These are phyloP conservation scores for Axinella damicornis DNA, from an alignment of 37 sponge, comb jelly and placozoan genomes.

Conservation along the genomic window DNA sequence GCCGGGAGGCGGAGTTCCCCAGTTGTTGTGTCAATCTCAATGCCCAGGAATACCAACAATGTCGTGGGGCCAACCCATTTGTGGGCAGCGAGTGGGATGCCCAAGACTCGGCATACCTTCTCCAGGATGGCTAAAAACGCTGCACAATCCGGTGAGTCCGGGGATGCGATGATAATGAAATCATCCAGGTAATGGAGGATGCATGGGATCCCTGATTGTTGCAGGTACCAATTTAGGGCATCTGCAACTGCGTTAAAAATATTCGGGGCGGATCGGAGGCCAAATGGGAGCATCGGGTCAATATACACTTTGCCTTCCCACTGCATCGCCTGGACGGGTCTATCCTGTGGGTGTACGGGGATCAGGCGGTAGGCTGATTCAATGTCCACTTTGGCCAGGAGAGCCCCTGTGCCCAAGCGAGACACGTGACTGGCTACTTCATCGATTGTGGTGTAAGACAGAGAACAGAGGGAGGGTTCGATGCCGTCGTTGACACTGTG, in stretches of 20 bases:
- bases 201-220: neutral
- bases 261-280: slow-evolving; percentile 19
- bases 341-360: slow-evolving; percentile 36
- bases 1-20: neutral
- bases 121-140: too few relatives aligned
- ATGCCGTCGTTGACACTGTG: slow-evolving; percentile 57
- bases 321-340: slow-evolving; percentile 21
- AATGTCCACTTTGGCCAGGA: slow-evolving; percentile 45
- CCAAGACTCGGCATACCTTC: neutral
- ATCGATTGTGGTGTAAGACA: slow-evolving; percentile 33
- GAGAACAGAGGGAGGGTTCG: neutral
- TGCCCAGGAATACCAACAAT: neutral
- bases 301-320: slow-evolving; percentile 3
- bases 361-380: slow-evolving; percentile 20
- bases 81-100: slow-evolving; percentile 17
- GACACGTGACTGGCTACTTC: neutral
- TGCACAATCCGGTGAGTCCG: neutral
- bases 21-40: slow-evolving; percentile 2
- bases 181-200: slow-evolving; percentile 44
- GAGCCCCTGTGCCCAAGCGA: slow-evolving; percentile 6
- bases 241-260: slow-evolving; percentile 54
- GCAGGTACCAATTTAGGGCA: slow-evolving; percentile 18
- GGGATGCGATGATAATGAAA: neutral
- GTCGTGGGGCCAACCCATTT: slow-evolving; percentile 22
- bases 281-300: slow-evolving; percentile 38